phyloP scores from a whole-genome alignment of 2,113 vertebrate species.

The Athene cunicularia region DNA sequence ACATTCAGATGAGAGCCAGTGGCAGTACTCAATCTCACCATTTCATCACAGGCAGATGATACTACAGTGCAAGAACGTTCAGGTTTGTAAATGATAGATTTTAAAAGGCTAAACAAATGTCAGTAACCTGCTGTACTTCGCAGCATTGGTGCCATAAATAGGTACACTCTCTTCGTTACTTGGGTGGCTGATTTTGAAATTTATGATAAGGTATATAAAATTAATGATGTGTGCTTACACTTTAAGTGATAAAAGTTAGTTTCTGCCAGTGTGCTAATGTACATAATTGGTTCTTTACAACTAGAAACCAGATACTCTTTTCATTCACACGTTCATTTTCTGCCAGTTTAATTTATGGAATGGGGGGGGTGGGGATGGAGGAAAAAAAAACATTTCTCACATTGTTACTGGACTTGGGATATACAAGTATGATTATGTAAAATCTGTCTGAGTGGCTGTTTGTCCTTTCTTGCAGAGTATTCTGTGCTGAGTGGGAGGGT shows the following conservation, averaged over 20 bases:
- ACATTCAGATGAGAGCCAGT: conserved; percentile 3
- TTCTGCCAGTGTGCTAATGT: not conserved
- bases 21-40: conserved; percentile 12
- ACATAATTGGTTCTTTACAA: conserved; percentile 12
- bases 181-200: not conserved
- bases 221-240: not conserved
- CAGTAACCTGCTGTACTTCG: not conserved
- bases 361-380: not conserved
- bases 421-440: not conserved
- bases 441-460: conserved; percentile 50
- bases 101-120: conserved; percentile 15
- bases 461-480: conserved; percentile 76
- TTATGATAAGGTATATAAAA: conserved; percentile 39
- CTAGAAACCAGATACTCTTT: conserved; percentile 36
- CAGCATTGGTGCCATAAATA: conserved; percentile 27
- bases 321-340: not conserved
- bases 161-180: not conserved
- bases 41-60: conserved; percentile 27
- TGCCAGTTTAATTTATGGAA: conserved; percentile 21
- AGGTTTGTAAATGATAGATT: conserved; percentile 4
- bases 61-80: not conserved
- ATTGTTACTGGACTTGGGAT: not conserved
- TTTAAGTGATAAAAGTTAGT: conserved; percentile 25
- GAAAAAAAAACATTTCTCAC: not conserved
- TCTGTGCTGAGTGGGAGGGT: conserved; percentile 94